Conservation (phyloP, 2,888 invertebrate species). For the Tipula unca region DNA sequence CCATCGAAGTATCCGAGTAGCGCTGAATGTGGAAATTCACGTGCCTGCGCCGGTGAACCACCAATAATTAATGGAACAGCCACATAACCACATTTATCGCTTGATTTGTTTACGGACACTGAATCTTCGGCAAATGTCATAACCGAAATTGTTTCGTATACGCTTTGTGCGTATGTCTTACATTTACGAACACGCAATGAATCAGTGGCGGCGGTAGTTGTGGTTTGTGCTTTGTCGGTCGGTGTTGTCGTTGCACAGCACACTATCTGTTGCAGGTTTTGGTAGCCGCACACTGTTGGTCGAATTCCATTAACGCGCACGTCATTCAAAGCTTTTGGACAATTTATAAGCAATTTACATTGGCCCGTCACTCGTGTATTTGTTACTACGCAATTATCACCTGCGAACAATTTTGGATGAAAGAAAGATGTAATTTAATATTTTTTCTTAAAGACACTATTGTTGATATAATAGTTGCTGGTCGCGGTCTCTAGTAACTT, state of each 20-base stretch:
- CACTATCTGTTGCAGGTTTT: not conserved
- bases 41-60: slow-evolving; percentile 32
- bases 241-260: not conserved
- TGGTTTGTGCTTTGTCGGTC: not conserved
- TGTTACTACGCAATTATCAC: not conserved
- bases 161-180: not conserved
- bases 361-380: not conserved
- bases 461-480: no score
- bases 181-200: not conserved
- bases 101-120: not conserved
- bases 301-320: not conserved
- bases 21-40: slow-evolving; percentile 27
- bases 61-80: slow-evolving; percentile 40
- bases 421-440: no score
- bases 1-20: slow-evolving; percentile 27
- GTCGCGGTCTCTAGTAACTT: no score
- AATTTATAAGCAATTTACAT: not conserved
- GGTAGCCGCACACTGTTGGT: not conserved
- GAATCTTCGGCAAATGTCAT: not conserved
- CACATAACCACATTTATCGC: not conserved
- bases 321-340: not conserved
- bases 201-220: not conserved
- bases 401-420: not conserved
- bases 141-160: not conserved
- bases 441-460: no score